phyloP scores from a whole-genome alignment of 1,140 invertebrate genomes.

The Oscheius sp. region DNA sequence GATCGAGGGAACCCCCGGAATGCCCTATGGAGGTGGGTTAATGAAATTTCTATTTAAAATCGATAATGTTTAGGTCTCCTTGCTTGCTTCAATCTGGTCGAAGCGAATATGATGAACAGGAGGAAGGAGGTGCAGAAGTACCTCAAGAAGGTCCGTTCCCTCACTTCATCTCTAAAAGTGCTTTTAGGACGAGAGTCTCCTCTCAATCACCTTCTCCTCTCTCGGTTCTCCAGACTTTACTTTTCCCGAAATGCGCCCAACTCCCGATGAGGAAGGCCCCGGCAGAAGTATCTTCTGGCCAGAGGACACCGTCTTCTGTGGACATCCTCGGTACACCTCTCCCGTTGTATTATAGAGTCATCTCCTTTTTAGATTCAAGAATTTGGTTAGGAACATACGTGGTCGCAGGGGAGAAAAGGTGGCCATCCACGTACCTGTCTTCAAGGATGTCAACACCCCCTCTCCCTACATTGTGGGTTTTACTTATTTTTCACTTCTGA shows the following conservation, averaged over 20 bases:
- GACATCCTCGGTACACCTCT: slow-evolving; percentile 77
- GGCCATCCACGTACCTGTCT: slow-evolving; percentile 89
- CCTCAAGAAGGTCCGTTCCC: slow-evolving; percentile 65
- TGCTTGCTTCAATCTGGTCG: slow-evolving; percentile 94
- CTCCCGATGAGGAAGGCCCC: slow-evolving; percentile 71
- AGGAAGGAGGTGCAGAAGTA: slow-evolving; percentile 79
- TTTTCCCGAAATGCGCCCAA: slow-evolving; percentile 72
- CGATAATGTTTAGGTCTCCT: slow-evolving; percentile 68
- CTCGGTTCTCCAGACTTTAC: slow-evolving; percentile 85
- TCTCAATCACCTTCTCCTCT: slow-evolving; percentile 72
- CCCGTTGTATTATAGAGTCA: slow-evolving; percentile 7
- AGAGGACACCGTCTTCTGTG: slow-evolving; percentile 85
- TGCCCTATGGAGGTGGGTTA: slow-evolving; percentile 74
- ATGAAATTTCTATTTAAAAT: slow-evolving; percentile 4
- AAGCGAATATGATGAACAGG: slow-evolving; percentile 84
- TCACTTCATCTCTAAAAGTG: neutral
- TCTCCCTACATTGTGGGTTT: slow-evolving; percentile 66
- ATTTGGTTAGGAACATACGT: slow-evolving; percentile 87
- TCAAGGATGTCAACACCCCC: slow-evolving; percentile 78
- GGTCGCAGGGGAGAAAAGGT: slow-evolving; percentile 87
- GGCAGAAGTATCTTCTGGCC: slow-evolving; percentile 89
- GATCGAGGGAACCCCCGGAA: slow-evolving; percentile 98
- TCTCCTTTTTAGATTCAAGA: slow-evolving; percentile 66
- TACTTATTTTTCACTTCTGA: too few relatives aligned
- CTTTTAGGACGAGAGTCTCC: slow-evolving; percentile 74